phyloP scores from a whole-genome alignment of 2,888 invertebrate species.

The Helleia helle region DNA sequence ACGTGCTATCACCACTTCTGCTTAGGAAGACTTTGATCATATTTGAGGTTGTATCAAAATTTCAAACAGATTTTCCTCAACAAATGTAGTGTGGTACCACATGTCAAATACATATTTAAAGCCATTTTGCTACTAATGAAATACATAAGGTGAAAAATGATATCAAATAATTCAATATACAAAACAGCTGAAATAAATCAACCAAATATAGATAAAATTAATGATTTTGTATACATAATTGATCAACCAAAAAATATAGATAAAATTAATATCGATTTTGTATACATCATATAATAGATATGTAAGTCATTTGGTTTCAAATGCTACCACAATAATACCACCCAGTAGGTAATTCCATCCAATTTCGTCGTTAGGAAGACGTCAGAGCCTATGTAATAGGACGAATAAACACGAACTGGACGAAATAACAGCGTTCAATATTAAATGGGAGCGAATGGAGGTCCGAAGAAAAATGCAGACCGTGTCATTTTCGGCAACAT shows the following conservation, averaged over 20 bases:
- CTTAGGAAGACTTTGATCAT: slow-evolving; percentile 4
- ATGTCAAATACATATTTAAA: no score
- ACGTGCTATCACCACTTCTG: background rate
- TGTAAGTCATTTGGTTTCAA: slow-evolving; percentile 13
- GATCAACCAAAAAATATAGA: no score
- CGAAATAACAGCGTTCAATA: slow-evolving; percentile 4
- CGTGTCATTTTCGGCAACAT: background rate
- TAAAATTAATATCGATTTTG: no score
- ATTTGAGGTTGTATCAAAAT: no score
- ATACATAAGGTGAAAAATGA: no score
- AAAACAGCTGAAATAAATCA: background rate
- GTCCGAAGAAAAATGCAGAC: background rate
- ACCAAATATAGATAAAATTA: no score
- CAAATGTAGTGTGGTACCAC: no score
- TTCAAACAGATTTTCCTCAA: no score
- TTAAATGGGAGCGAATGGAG: background rate
- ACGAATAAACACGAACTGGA: slow-evolving; percentile 17
- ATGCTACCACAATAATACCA: slow-evolving; percentile 54
- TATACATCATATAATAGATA: background rate
- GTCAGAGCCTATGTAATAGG: slow-evolving; percentile 11
- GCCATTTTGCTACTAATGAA: no score
- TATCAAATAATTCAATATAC: no score
- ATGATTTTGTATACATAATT: no score
- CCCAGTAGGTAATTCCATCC: slow-evolving; percentile 18
- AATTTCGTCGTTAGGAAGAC: slow-evolving; percentile 20